Evolutionary conservation across 2,888 invertebrate genomes (phyloP), one percentile per base, ranked within the genome.

Genomic region (Synergus itoensis): DNA sequence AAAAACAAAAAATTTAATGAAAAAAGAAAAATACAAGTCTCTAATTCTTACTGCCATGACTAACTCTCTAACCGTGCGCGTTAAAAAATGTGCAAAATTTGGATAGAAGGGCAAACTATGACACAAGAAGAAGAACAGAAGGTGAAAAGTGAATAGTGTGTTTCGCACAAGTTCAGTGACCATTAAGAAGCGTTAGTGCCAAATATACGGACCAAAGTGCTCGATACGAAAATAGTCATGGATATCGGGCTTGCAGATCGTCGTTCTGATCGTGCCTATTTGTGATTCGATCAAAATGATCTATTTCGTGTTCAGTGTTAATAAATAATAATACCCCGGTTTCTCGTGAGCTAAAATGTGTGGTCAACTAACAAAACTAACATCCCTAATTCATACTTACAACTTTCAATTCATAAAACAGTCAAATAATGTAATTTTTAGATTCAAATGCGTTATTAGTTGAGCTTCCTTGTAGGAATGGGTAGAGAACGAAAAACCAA

Each of bases 101-200:
- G 18, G 21, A 12, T 21, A 60, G 4, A 60, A 60, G 0, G 16
- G 7, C 5, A 9, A 60, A 28, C 0, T 14, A 28, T 12, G 12
- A 21, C 21, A 60, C 5, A 11, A 14, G 4, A 11, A 62, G 21
- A 28, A 14, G 14, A 28, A 11, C 11, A 28, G 1, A 14, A 14
- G 18, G 4, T 12, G 1, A 14, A 5, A 53, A 16, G 48, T 79
- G 82, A 84, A 84, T 85, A 82, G 84, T 86, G 89, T 89, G 88
- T 85, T 81, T 83, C 84, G 84, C 82, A 80, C 88, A 89, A 91
- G 91, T 92, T 92, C 90, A 91, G 92, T 92, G 92, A 90, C 89
- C 90, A 91, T 89, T 88, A 88, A 86, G 87, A 88, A 81, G 89
- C 88, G 86, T 88, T 88, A 90, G 91, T 91, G 92, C 90, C 91